phyloP scores from a whole-genome alignment of 2,113 vertebrate species.

The Apteryx mantelli region DNA sequence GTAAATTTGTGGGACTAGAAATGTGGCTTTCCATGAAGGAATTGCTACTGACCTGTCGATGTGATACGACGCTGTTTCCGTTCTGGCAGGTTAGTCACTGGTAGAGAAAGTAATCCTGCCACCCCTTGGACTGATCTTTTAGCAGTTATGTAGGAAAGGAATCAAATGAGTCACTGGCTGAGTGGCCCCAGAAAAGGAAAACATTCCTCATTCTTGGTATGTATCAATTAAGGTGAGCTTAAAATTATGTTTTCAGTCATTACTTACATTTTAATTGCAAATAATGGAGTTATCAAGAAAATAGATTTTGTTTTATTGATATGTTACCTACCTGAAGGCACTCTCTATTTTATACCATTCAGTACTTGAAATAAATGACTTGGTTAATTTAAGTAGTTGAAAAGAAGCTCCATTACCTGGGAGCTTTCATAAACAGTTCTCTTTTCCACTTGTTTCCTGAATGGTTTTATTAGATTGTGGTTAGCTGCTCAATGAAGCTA shows the following conservation, averaged over 20 bases:
- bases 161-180: neutral
- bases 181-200: neutral
- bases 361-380: neutral
- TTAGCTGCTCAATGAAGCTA: neutral
- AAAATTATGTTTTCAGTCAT: neutral
- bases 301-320: neutral
- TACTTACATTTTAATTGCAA: neutral
- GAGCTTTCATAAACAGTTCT: neutral
- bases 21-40: conserved; percentile 25
- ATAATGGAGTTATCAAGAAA: neutral
- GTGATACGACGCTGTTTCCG: neutral
- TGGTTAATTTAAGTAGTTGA: neutral
- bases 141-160: neutral
- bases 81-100: neutral
- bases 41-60: conserved; percentile 9
- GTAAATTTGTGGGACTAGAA: neutral
- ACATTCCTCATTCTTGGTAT: neutral
- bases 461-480: neutral
- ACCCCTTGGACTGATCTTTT: neutral
- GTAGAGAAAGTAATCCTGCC: neutral
- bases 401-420: neutral
- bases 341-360: neutral
- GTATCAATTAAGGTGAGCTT: neutral
- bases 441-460: neutral
- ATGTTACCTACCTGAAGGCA: neutral